Percentiles rank a stretch among this genome's conserved stretches.
phyloP scores from a whole-genome alignment of 37 sponge, comb jelly and placozoan genomes.

The Hexactinellida sp. region DNA sequence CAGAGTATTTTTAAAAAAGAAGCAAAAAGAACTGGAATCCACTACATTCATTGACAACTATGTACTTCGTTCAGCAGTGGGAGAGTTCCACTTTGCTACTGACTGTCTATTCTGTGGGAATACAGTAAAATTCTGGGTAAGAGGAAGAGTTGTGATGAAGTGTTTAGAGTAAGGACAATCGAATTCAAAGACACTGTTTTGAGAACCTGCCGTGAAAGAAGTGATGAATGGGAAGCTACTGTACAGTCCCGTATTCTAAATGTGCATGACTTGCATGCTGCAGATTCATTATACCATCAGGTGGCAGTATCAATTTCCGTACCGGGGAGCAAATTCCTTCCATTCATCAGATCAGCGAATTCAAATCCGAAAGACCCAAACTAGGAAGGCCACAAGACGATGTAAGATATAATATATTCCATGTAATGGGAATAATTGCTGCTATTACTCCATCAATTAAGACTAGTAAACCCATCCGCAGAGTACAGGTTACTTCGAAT shows the following conservation, averaged over 20 bases:
- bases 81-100: slow-evolving; percentile 27
- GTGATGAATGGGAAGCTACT: slow-evolving; percentile 27
- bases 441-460: not conserved
- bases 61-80: slow-evolving; percentile 31
- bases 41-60: not conserved
- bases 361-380: slow-evolving; percentile 23
- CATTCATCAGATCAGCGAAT: slow-evolving; percentile 23
- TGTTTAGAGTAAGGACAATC: slow-evolving; percentile 28
- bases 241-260: slow-evolving; percentile 28
- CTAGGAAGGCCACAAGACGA: slow-evolving; percentile 27
- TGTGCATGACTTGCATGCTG: slow-evolving; percentile 42
- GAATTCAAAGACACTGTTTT: slow-evolving; percentile 24
- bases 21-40: not conserved
- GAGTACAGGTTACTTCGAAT: not conserved
- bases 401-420: slow-evolving; percentile 10
- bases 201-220: slow-evolving; percentile 23
- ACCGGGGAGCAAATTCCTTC: slow-evolving; percentile 31
- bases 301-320: slow-evolving; percentile 25
- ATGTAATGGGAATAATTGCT: not conserved
- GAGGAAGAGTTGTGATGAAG: slow-evolving; percentile 26
- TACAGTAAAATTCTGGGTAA: slow-evolving; percentile 24
- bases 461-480: not conserved
- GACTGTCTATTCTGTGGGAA: slow-evolving; percentile 31
- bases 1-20: slow-evolving; percentile 17
- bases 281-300: slow-evolving; percentile 27